phyloP scores from a whole-genome alignment of 2,113 vertebrate species.

The Mormoops blainvillei region DNA sequence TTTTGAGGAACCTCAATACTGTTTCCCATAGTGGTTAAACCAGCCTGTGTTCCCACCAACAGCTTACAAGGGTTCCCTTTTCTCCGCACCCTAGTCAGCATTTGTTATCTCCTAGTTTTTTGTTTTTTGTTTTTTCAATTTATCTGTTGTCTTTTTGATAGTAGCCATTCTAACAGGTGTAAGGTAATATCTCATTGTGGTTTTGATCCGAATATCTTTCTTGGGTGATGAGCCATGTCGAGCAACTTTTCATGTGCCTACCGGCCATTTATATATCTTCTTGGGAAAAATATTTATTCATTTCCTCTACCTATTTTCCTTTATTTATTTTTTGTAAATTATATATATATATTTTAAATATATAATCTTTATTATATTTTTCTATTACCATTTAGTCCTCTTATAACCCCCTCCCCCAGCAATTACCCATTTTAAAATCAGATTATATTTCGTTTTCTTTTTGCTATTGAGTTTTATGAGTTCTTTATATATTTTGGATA shows the following conservation, averaged over 20 bases:
- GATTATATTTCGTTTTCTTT: background rate
- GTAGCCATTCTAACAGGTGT: background rate
- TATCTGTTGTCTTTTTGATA: background rate
- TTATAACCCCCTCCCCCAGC: too few relatives aligned
- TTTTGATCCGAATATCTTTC: background rate
- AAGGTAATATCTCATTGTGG: background rate
- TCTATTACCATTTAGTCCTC: too few relatives aligned
- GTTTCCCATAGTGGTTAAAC: background rate
- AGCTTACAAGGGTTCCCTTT: background rate
- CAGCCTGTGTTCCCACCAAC: background rate
- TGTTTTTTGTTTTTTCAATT: background rate
- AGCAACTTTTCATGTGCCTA: background rate
- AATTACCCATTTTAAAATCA: background rate
- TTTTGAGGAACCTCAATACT: background rate
- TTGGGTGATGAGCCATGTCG: background rate
- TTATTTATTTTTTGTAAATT: too few relatives aligned
- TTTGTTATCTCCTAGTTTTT: background rate
- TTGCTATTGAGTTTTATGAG: background rate
- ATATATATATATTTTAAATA: too few relatives aligned
- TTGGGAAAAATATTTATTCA: background rate
- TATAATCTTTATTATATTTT: too few relatives aligned
- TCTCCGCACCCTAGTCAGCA: background rate
- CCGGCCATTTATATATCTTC: background rate
- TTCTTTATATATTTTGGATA: background rate
- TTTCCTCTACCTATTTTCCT: too few relatives aligned